Percentiles rank a stretch among this genome's conserved stretches.
phyloP scores from a whole-genome alignment of 2,888 invertebrate genomes.

The Hololepta plana region DNA sequence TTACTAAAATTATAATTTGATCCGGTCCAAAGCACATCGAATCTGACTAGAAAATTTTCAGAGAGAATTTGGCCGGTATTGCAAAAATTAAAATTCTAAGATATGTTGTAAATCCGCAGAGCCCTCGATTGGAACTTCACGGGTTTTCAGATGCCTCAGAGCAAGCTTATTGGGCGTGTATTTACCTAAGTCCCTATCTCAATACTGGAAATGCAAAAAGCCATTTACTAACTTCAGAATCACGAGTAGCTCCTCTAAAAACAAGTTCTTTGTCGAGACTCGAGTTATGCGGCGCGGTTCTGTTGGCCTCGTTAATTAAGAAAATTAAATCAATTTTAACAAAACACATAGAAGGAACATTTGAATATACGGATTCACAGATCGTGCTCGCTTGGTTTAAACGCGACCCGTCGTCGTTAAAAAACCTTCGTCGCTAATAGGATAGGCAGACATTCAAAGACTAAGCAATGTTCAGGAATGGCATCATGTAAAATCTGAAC shows the following conservation, averaged over 20 bases:
- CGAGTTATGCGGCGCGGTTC: neutral
- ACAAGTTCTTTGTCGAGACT: neutral
- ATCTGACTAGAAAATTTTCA: neutral
- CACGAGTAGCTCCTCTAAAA: constrained; percentile 1
- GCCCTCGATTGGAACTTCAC: constrained; percentile 1
- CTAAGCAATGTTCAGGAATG: constrained; percentile 2
- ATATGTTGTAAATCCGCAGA: neutral
- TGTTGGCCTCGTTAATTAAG: neutral
- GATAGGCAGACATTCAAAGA: constrained; percentile 6
- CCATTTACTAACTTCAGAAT: neutral
- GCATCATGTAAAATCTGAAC: constrained; percentile 5
- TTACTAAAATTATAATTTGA: constrained; percentile 5
- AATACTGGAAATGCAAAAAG: neutral
- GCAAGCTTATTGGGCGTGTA: constrained; percentile 4
- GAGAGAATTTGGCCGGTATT: neutral
- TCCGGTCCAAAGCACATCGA: constrained; percentile 5
- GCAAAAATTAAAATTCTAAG: neutral
- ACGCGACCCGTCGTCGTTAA: neutral
- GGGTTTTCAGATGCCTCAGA: constrained; percentile 5
- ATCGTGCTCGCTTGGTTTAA: neutral
- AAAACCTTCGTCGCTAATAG: constrained; percentile 4
- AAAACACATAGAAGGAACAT: neutral
- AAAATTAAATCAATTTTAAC: neutral
- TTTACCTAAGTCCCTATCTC: neutral
- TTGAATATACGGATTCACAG: neutral